Base-by-base conservation (phyloP, 2,888 invertebrate genomes). In the Hypena proboscidalis region DNA sequence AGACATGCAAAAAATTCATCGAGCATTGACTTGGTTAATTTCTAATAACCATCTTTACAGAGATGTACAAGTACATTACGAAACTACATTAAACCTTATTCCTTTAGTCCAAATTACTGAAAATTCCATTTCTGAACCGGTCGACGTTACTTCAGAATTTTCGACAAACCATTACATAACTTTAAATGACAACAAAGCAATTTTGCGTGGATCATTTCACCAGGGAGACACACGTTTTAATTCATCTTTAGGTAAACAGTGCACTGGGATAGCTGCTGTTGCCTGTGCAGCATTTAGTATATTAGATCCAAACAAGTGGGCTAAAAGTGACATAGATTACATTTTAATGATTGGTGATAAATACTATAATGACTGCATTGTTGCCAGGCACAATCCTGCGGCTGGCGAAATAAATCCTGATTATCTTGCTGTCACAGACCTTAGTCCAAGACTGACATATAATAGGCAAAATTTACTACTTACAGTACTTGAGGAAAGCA, bases 161-260 rank as follows among this genome's bases (percentile, higher is more conserved):
- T n/a, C n/a, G n/a, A n/a, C n/a, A n/a, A n/a, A n/a, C n/a, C n/a
- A n/a, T n/a, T n/a, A n/a, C n/a, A n/a, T n/a, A n/a, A n/a, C n/a
- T n/a, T n/a, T n/a, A n/a, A n/a, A 41, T 43, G 25, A 56, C 1
- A 23, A 49, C 8, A 35, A 20, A 4, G 20, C 43, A 5, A 54
- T 61, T 11, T 38, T 58, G 15, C 50, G 29, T 2, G 55, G 57
- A 8, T 55, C 46, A 4, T 47, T 57, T 49, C 30, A 60, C 21
- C 57, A 57, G 40, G 54, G 37, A 3, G 14, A 54, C 43, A n/a
- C 15, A 27, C 15, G 47, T 20, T 58, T 63, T 40, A 8, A 25
- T 17, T 11, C 10, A 20, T 62, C 57, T 32, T 53, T 44, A 0
- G 58, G 55, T 1, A 56, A 42, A 4, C 50, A 58, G 35, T 62